Evolutionary conservation across 2,797 vertebrate species (phyloP), one percentile per base, ranked within the genome.

Genomic region (Channa striata): DNA sequence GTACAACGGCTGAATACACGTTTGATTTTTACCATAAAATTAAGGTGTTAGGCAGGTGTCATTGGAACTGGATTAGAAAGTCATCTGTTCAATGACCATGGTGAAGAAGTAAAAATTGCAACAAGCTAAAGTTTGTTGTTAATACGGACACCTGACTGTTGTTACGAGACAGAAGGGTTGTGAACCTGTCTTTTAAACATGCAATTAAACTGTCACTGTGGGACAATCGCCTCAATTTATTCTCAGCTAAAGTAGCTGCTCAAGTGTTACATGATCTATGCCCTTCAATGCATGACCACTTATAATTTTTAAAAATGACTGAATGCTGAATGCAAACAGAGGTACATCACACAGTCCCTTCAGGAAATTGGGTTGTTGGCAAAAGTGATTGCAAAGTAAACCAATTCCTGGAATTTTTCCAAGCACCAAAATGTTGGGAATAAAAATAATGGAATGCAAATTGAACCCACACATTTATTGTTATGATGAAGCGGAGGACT

Each of bases 311-410:
- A 39, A 49, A 20, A 44, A 64, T 60, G 3, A 39, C 37, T n/a
- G 20, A 2, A 13, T n/a, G n/a, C 59, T 49, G 19, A 19, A 19
- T 57, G 25, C 43, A 40, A 56, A 34, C 36, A 21, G n/a, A 54
- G 52, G 25, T 51, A 37, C 34, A 48, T 17, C 48, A 14, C 1
- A 6, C 43, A 14, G 36, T 57, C 40, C 21, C 21, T 60, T 49
- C 58, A 70, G 49, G 49, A 69, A 59, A 59, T 48, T 44, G 14
- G n/a, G n/a, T n/a, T n/a, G n/a, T n/a, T n/a, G n/a, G n/a, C n/a
- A n/a, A n/a, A n/a, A 8, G 16, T 34, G 11, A 59, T 42, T 23
- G 8, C n/a, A n/a, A n/a, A n/a, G n/a, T n/a, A n/a, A 23, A 21
- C 17, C n/a, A 21, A 4, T 12, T 13, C 23, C 12, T 49, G 43